Evolutionary conservation across 2,797 vertebrate genomes (phyloP), one percentile per base, ranked within the genome.

Genomic region (Acanthurus leucopareius): DNA sequence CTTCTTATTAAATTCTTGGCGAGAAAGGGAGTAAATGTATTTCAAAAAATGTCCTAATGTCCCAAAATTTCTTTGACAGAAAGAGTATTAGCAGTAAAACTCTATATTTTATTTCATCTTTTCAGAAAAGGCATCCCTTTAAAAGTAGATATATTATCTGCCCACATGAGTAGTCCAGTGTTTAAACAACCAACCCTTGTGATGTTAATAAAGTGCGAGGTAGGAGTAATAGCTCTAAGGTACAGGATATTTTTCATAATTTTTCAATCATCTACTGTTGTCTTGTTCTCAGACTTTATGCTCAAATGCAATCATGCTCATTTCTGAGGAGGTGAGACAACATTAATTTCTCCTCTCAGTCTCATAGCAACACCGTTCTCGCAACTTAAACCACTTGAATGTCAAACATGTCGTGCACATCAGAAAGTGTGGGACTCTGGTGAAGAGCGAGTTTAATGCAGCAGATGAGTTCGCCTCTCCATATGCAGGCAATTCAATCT

Each of bases 381-480:
- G 51, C 16, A 47, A 61, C 59, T 32, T 53, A 1, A 54, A 71
- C 61, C 38, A 53, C 70, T 73, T 51, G 11, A 66, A 54, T 28
- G 32, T 20, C 1, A 16, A 64, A 58, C 22, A 69, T 11, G 48
- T 28, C 38, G 20, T 48, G 32, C 58, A 19, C 35, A 40, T 54
- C 65, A 79, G 69, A 61, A 79, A 53, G 72, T 76, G 63, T 49
- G 60, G 73, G 76, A 56, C 83, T 76, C 84, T 45, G 61, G 74
- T 85, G 88, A 85, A 86, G 73, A n/a, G 74, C 44, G 74, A 77
- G 59, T 79, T 81, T 75, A 67, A 79, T 75, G 76, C 88, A 69
- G 87, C 62, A 80, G 89, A 92, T 89, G 88, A 93, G 85, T 89
- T 91, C 89, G 82, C 82, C 79, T 91, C 85, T 88, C 79, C 71